Percentiles rank a stretch among this genome's conserved stretches.
These are phyloP conservation scores for Alosa alosa DNA, from an alignment of 2,113 vertebrate genomes.

Conservation along the genomic window DNA sequence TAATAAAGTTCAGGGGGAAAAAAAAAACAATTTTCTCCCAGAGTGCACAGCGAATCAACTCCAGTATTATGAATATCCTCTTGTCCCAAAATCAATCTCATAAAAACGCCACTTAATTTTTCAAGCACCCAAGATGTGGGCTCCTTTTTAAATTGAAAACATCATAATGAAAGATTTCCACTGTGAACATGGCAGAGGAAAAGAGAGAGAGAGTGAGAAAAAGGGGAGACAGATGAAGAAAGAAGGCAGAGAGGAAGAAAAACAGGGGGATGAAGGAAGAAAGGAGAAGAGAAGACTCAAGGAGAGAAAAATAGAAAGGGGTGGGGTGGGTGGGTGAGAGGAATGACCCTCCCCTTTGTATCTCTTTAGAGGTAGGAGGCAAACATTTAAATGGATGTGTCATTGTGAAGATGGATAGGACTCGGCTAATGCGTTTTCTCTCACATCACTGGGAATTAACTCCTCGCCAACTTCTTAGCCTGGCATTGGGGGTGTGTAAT, in stretches of 20 bases:
- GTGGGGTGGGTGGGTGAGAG: neutral
- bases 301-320: neutral
- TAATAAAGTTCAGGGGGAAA: slow-evolving; percentile 47
- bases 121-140: slow-evolving; percentile 53
- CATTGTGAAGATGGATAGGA: slow-evolving; percentile 70
- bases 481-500: slow-evolving; percentile 66
- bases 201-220: neutral
- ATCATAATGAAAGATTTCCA: slow-evolving; percentile 64
- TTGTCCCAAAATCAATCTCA: slow-evolving; percentile 54
- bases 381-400: slow-evolving; percentile 71
- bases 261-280: neutral
- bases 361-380: slow-evolving; percentile 62
- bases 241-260: neutral
- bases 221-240: neutral
- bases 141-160: slow-evolving; percentile 61
- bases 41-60: slow-evolving; percentile 55
- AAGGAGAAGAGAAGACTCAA: neutral
- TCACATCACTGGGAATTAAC: slow-evolving; percentile 65
- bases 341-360: slow-evolving; percentile 48
- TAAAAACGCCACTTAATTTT: slow-evolving; percentile 58
- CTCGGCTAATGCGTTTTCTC: slow-evolving; percentile 71
- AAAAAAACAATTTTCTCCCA: slow-evolving; percentile 45
- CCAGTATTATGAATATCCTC: slow-evolving; percentile 53
- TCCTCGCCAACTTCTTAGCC: slow-evolving; percentile 61
- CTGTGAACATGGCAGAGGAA: slow-evolving; percentile 27